Conservation (phyloP, 2,113 vertebrate genomes). For the Telmatochromis sp. region DNA sequence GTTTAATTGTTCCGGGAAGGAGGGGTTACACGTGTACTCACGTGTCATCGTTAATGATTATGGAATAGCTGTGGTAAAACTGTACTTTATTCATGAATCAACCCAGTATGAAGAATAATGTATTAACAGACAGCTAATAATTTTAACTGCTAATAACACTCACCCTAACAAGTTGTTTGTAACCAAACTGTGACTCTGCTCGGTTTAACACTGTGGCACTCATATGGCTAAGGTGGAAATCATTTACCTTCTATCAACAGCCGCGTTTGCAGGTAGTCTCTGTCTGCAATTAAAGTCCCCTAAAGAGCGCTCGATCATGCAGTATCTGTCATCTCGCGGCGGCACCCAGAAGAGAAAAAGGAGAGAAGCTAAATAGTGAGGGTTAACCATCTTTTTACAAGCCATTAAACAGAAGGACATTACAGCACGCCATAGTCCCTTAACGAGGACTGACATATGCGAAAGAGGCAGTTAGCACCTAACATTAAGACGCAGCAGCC, state of each 20-base stretch:
- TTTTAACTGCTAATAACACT: constrained; percentile 7
- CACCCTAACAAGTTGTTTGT: not conserved
- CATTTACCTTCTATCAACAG: constrained; percentile 15
- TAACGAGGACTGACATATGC: constrained; percentile 99
- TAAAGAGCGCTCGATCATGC: constrained; percentile 56
- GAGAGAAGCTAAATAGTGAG: constrained; percentile 82
- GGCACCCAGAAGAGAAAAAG: constrained; percentile 21
- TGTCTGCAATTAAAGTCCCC: constrained; percentile 60
- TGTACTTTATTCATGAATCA: constrained; percentile 14
- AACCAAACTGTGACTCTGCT: constrained; percentile 5
- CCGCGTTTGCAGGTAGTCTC: constrained; percentile 17
- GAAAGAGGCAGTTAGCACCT: constrained; percentile 90
- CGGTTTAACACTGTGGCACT: constrained; percentile 10
- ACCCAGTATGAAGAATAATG: constrained; percentile 3
- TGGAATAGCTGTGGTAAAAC: not conserved
- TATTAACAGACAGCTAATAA: not conserved
- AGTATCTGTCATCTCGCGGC: constrained; percentile 52
- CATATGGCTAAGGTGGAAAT: constrained; percentile 16
- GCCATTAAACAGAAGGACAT: constrained; percentile 92
- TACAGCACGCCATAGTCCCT: constrained; percentile 82
- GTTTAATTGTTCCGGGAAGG: constrained; percentile 8
- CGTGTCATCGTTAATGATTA: constrained; percentile 10
- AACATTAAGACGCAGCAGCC: constrained; percentile 79
- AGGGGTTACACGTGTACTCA: not conserved
- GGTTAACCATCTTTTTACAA: constrained; percentile 99